These are phyloP conservation scores for Ptilonorhynchus violaceus DNA, from an alignment of 2,113 vertebrate species.

Conservation along the genomic window DNA sequence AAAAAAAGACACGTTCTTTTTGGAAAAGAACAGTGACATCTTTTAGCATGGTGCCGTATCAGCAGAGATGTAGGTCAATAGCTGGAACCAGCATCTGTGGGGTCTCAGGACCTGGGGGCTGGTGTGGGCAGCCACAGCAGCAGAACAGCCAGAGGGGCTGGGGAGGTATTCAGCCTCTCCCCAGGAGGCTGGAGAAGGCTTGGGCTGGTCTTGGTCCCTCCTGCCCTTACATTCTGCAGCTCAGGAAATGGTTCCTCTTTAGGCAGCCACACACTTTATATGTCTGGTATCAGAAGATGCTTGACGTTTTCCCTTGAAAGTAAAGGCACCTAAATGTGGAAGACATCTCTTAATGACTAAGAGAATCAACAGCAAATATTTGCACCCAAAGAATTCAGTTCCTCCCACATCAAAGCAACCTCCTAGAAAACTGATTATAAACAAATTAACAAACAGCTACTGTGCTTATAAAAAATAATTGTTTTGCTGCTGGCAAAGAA, in stretches of 20 bases:
- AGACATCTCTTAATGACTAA: slow-evolving; percentile 30
- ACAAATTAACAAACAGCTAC: slow-evolving; percentile 41
- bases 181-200: neutral
- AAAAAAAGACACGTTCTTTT: neutral
- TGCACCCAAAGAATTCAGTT: slow-evolving; percentile 32
- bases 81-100: neutral
- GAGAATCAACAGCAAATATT: neutral
- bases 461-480: slow-evolving; percentile 18
- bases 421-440: slow-evolving; percentile 27
- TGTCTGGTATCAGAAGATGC: neutral
- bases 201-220: neutral
- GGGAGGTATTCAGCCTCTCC: neutral
- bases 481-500: neutral
- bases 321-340: neutral
- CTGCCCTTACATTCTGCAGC: neutral
- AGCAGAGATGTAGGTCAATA: neutral
- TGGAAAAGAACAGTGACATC: neutral
- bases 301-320: slow-evolving; percentile 24
- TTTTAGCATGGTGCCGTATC: neutral
- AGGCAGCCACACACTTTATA: neutral
- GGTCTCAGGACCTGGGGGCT: neutral
- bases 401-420: slow-evolving; percentile 37
- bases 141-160: neutral
- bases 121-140: neutral
- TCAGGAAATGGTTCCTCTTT: neutral